Percentiles rank a stretch among this genome's conserved stretches.
phyloP scores from a whole-genome alignment of 2,113 vertebrate species.

The Rhegmatorhina hoffmannsi region DNA sequence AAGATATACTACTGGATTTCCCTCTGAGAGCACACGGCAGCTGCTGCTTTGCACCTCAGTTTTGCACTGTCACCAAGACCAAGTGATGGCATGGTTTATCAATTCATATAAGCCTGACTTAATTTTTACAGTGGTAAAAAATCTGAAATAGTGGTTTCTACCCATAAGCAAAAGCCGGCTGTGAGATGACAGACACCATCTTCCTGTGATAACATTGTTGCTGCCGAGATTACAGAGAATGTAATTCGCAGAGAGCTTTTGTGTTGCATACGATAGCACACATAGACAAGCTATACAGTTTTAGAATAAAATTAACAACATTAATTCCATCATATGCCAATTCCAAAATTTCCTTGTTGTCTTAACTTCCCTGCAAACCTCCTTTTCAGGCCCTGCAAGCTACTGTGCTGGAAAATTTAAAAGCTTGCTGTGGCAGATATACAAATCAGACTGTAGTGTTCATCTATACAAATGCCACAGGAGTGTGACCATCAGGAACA shows the following conservation, averaged over 20 bases:
- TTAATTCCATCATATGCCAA: not conserved
- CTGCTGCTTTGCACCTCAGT: not conserved
- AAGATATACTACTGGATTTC: not conserved
- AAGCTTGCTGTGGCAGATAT: not conserved
- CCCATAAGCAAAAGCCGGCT: not conserved
- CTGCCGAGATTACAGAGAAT: not conserved
- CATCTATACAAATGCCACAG: not conserved
- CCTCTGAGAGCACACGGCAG: not conserved
- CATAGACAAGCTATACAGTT: not conserved
- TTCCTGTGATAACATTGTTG: not conserved
- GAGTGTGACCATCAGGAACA: not conserved
- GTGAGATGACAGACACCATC: not conserved
- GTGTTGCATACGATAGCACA: not conserved
- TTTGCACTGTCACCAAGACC: not conserved
- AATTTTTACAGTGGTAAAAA: not conserved
- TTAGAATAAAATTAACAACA: not conserved
- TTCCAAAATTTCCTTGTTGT: not conserved
- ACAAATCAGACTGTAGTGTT: not conserved
- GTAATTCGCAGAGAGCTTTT: not conserved
- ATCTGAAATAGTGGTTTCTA: not conserved
- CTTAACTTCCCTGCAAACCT: not conserved
- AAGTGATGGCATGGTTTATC: not conserved
- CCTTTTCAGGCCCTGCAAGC: not conserved
- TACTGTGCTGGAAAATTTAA: not conserved
- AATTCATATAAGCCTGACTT: not conserved